A percentile compares a stretch with the other conserved stretches of the same genome.
Conservation (phyloP, 2,888 invertebrate species). For the Chrysodeixis includens region DNA sequence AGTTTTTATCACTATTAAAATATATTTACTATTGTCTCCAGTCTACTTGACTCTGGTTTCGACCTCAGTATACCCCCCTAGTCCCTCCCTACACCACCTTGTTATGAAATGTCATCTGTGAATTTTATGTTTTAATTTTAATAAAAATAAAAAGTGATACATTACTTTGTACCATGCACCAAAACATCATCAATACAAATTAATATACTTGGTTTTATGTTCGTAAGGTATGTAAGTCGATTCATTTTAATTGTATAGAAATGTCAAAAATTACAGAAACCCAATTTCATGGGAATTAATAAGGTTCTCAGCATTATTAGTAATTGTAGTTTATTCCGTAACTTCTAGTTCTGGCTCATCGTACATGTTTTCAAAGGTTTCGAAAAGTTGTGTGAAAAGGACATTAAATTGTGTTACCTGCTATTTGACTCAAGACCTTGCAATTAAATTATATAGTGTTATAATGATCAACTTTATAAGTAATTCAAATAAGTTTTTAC, state of each 20-base stretch:
- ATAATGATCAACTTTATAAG: not conserved
- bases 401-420: not conserved
- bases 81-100: not conserved
- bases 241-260: not conserved
- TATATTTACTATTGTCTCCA: too few relatives aligned
- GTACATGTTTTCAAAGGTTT: not conserved
- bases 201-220: not conserved
- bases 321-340: not conserved
- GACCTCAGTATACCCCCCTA: not conserved
- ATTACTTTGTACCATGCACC: not conserved
- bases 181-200: not conserved
- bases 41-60: too few relatives aligned
- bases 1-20: too few relatives aligned
- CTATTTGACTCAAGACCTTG: not conserved
- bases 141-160: constrained; percentile 2
- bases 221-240: not conserved
- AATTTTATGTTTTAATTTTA: not conserved
- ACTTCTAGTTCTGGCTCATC: not conserved
- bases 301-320: not conserved
- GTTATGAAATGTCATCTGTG: constrained; percentile 27
- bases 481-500: too few relatives aligned
- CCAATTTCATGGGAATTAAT: not conserved
- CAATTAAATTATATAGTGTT: not conserved
- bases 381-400: not conserved
- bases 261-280: constrained; percentile 3